Evolutionary conservation across 2,113 vertebrate species (phyloP), one percentile per base, ranked within the genome.

Genomic region (Circaetus cinerascens): DNA sequence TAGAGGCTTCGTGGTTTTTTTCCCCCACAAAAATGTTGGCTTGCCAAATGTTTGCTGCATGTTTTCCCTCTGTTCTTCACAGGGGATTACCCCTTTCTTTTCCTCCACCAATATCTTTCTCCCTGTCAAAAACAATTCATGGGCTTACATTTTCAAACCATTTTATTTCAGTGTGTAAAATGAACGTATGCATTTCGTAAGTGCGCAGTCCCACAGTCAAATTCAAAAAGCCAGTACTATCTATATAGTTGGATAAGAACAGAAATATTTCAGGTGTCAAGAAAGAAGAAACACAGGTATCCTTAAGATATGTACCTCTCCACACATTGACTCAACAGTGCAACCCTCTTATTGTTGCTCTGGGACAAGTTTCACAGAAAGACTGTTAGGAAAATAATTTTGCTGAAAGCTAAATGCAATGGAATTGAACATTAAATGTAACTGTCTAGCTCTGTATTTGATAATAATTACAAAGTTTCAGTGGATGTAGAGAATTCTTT

Each of bases 21-120:
- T 6, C 32, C 48, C 91, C 79, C 81, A 71, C 46, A 87, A 91
- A 95, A 89, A 86, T 40, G 40, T 10, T 89, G 79, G 75, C 57
- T 91, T 91, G 86, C 45, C 79, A 91, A 95, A 91, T 81, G 62
- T 78, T 81, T 89, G 84, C 41, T 90, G 60, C 87, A 64, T 82
- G 25, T 85, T 96, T 94, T 92, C 53, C 60, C 77, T 95, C 56
- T 91, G 34, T 56, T 95, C 69, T 87, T 93, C 87, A 91, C 64
- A 89, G 40, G 60, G 56, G 25, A 89, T 71, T 79, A 71, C 11
- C 46, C 90, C 43, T 93, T 94, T 64, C 63, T 94, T 81, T 75
- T 89, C 43, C 76, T 84, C 55, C 80, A 91, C 20, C 9, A 80
- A 40, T 81, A 71, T 66, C 63, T 80, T 69, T 95, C 68, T 89